Base-by-base conservation (phyloP, 2,888 invertebrate species). In the Ferdinandea cuprea region DNA sequence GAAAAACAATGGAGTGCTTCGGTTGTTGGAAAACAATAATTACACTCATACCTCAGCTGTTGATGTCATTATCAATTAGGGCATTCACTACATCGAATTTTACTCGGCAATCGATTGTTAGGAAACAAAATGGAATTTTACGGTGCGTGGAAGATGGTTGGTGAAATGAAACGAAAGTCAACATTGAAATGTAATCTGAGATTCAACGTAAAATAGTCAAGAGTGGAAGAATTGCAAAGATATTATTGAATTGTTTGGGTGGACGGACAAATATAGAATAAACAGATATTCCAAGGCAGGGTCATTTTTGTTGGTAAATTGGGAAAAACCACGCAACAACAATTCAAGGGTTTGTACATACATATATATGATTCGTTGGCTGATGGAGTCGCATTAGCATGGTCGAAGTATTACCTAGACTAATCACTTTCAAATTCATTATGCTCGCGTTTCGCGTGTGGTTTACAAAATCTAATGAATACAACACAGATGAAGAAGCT, bases 171-270 rank as follows among this genome's bases (percentile, higher is more conserved):
- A n/a, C 17, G 54, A 54, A 17, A 35, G 35, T 19, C 17, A 54
- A 35, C 54, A 54, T 54, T 54, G 35, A 54, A 54, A 19, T 32
- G 32, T 54, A 54, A 54, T 54, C 32, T 35, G 19, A 54, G 35
- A 54, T 35, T 15, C 40, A 15, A 13, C 40, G 4, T 2, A 3
- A 13, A 40, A 40, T 7, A 40, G 6, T 40, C 40, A 13, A 40
- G n/a, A n/a, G 40, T 40, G 40, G 40, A 40, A 40, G 13, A 40
- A 40, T 40, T 2, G 40, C 13, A 15, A 40, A 7, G 40, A 15
- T 40, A 40, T 37, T 37, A 13, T 40, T 6, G n/a, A 13, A 13
- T 40, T n/a, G 15, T 13, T 13, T 40, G 13, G 40, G 40, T 40
- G 15, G 40, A 40, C 37, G 37, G 13, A 13, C n/a, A n/a, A n/a